Evolutionary conservation across 2,797 vertebrate genomes (phyloP).

Genomic region (Carcharodon carcharias): DNA sequence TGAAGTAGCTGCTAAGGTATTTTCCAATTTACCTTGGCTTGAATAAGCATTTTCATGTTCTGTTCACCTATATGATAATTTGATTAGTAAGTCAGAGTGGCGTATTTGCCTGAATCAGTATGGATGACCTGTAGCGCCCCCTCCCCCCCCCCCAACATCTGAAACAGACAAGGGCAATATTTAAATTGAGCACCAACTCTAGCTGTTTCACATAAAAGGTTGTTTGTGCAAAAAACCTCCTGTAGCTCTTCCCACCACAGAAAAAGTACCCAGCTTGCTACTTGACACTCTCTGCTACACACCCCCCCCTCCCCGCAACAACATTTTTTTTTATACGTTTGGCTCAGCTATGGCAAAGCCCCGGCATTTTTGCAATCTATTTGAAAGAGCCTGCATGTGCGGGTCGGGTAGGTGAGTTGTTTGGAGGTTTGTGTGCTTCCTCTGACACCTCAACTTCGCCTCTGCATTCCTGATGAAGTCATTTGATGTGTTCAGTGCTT

Average conservation of each 20-base stretch:
- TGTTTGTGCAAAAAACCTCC: background rate
- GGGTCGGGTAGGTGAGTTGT: no score
- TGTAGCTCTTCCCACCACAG: background rate
- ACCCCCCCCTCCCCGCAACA: background rate
- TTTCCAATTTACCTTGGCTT: background rate
- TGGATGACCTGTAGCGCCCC: background rate
- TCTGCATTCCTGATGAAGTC: no score
- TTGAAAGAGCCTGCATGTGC: background rate
- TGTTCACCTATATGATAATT: background rate
- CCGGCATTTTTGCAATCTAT: background rate
- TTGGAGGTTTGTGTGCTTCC: no score
- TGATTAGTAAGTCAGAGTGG: background rate
- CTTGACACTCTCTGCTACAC: background rate
- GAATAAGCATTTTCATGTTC: background rate
- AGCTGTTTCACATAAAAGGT: background rate
- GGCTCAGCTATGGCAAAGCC: background rate
- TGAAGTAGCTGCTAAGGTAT: conserved; percentile 92
- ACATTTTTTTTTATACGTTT: background rate
- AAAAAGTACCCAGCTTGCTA: background rate
- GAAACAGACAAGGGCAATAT: background rate
- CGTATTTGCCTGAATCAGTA: background rate
- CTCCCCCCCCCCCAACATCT: no score
- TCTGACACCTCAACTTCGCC: no score
- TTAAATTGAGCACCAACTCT: background rate
- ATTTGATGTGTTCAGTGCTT: no score